Percentiles rank a stretch among this genome's conserved stretches.
phyloP scores from a whole-genome alignment of 2,888 invertebrate genomes.

The Tortricodes alternella region DNA sequence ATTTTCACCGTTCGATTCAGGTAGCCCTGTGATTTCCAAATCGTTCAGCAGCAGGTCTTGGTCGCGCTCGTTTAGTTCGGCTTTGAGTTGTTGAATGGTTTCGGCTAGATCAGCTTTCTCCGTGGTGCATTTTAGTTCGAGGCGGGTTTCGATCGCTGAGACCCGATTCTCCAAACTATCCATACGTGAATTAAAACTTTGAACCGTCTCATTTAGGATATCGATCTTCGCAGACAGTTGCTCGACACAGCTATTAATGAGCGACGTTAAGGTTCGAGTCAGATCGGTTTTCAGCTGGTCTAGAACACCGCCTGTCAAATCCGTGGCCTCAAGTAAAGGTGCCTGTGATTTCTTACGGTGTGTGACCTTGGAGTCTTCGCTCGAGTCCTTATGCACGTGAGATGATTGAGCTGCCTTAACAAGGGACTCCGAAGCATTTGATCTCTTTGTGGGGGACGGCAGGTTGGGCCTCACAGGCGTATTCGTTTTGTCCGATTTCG shows the following conservation, averaged over 20 bases:
- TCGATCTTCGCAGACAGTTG: no score
- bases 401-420: no score
- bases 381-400: no score
- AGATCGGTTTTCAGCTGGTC: no score
- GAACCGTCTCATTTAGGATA: no score
- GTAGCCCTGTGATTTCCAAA: not conserved
- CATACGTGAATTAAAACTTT: not conserved
- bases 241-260: no score
- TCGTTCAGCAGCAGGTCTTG: not conserved
- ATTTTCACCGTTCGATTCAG: not conserved
- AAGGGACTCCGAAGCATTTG: no score
- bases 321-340: no score
- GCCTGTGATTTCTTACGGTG: not conserved
- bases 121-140: not conserved
- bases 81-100: not conserved
- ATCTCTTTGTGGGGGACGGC: not conserved
- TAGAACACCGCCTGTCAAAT: no score
- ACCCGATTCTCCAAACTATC: not conserved
- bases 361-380: not conserved
- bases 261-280: no score
- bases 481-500: no score
- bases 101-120: not conserved
- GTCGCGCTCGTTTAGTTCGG: conserved; percentile 1
- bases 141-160: not conserved
- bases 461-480: not conserved